phyloP scores from a whole-genome alignment of 2,888 invertebrate genomes.

The Mechanitis messenoides region DNA sequence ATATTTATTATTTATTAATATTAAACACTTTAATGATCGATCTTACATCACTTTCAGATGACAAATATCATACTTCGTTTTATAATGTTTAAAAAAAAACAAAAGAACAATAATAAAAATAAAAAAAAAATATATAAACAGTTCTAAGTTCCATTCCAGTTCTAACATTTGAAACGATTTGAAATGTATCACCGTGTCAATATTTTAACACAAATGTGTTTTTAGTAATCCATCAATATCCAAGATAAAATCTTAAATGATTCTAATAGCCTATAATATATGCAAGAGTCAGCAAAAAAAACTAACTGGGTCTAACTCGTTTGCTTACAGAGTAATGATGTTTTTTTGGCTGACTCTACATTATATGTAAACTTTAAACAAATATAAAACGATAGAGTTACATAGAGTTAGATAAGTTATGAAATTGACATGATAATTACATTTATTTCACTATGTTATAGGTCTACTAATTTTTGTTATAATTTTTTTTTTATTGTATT shows the following conservation, averaged over 20 bases:
- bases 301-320: constrained; percentile 26
- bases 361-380: constrained; percentile 10
- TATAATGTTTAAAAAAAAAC: too few relatives aligned
- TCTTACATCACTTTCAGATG: too few relatives aligned
- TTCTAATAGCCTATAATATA: constrained; percentile 66
- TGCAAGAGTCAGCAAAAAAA: constrained; percentile 53
- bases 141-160: background rate
- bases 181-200: background rate
- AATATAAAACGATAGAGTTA: constrained; percentile 5
- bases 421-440: too few relatives aligned
- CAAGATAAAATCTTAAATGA: constrained; percentile 67
- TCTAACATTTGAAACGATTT: background rate
- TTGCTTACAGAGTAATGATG: constrained; percentile 25
- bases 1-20: too few relatives aligned
- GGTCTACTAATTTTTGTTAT: too few relatives aligned
- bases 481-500: too few relatives aligned
- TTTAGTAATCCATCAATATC: constrained; percentile 50
- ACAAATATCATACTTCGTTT: too few relatives aligned
- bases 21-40: too few relatives aligned
- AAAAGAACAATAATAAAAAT: too few relatives aligned
- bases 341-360: constrained; percentile 19
- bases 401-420: constrained; percentile 7
- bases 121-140: too few relatives aligned
- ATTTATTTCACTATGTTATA: too few relatives aligned
- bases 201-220: constrained; percentile 24